Conservation (phyloP, 2,888 invertebrate genomes). For the Troilus luridus region DNA sequence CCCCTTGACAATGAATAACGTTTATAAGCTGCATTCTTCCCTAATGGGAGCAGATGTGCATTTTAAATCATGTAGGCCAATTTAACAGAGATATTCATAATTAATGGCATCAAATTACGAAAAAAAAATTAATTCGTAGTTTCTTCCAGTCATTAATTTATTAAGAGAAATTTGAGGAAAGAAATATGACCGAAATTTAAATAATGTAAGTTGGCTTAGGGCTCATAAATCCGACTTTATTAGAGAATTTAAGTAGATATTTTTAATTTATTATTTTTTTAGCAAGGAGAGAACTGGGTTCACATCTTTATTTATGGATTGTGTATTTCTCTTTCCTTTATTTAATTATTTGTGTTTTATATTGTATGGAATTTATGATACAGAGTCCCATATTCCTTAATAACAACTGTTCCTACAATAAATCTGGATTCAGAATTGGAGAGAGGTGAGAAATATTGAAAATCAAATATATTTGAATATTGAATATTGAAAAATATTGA, state of each 20-base stretch:
- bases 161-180: not conserved
- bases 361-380: too few species aligned
- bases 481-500: too few species aligned
- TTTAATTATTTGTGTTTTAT: too few species aligned
- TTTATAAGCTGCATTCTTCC: not conserved
- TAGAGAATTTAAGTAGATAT: not conserved
- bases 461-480: too few species aligned
- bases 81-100: not conserved
- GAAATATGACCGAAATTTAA: not conserved
- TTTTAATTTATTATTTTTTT: not conserved
- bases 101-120: not conserved
- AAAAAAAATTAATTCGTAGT: not conserved
- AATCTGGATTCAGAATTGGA: too few species aligned
- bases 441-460: too few species aligned
- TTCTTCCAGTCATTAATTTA: not conserved
- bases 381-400: too few species aligned
- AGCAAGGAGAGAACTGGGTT: too few species aligned
- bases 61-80: not conserved
- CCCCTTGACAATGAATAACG: not conserved
- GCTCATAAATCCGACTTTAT: not conserved
- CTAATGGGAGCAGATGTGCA: slow-evolving; percentile 16
- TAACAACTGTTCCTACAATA: too few species aligned
- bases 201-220: not conserved
- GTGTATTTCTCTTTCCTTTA: too few species aligned
- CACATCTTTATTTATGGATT: too few species aligned